phyloP scores from a whole-genome alignment of 2,888 invertebrate genomes.

The Tineola bisselliella region DNA sequence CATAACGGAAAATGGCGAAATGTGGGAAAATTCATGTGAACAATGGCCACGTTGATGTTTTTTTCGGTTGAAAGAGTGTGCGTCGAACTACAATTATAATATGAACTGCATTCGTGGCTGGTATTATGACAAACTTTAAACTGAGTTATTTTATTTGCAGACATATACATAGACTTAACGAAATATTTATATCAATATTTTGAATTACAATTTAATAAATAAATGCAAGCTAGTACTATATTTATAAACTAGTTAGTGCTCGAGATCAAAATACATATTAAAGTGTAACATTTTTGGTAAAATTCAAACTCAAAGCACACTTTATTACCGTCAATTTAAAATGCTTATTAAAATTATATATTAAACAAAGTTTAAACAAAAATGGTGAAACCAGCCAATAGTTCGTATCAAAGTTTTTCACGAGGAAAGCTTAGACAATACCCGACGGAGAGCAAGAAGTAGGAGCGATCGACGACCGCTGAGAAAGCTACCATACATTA shows the following conservation, averaged over 20 bases:
- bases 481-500: conserved; percentile 44
- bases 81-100: conserved; percentile 52
- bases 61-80: conserved; percentile 62
- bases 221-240: too few relatives aligned
- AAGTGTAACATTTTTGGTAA: too few relatives aligned
- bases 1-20: conserved; percentile 60
- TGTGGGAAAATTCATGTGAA: conserved; percentile 57
- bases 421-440: conserved; percentile 56
- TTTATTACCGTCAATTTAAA: too few relatives aligned
- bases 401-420: conserved; percentile 38
- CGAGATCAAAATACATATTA: too few relatives aligned
- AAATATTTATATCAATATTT: too few relatives aligned
- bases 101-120: conserved; percentile 20
- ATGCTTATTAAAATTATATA: too few relatives aligned
- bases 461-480: conserved; percentile 35
- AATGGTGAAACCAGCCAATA: conserved; percentile 23
- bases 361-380: conserved; percentile 17
- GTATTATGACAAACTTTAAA: background rate
- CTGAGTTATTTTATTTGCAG: background rate
- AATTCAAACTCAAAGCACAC: too few relatives aligned
- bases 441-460: conserved; percentile 17
- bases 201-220: too few relatives aligned
- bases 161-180: too few relatives aligned
- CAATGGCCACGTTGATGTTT: conserved; percentile 55
- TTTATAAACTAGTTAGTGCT: too few relatives aligned